Base-by-base conservation (phyloP, 2,113 vertebrate species). In the Gasterosteus aculeatus region DNA sequence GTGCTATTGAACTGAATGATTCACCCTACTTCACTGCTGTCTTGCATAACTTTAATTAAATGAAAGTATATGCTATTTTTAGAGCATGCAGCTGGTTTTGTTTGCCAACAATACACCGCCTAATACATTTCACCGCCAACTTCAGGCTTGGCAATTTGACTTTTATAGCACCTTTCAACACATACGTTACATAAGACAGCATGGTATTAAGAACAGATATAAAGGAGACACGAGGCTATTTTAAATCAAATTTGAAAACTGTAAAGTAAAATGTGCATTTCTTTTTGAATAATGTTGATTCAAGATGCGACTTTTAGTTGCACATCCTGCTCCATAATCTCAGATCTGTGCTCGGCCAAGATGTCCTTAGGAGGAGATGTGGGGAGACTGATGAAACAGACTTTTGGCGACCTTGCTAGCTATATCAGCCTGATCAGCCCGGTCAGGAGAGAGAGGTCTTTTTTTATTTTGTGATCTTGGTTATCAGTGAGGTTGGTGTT, bases 1-100 rank as follows among this genome's bases (percentile, higher is more conserved):
- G 33, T 59, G 38, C 35, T 57, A 42, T 69, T 14, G 22, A 31
- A 53, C 67, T 75, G 57, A 42, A 38, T 77, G 67, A 79, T 67
- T 66, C 66, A 72, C 41, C 44, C n/a, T 29, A 54, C 75, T 60
- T 57, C 61, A 68, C 53, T 59, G 53, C 3, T 4, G 16, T 4
- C 10, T 56, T 66, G 54, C 22, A 61, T 15, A 51, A 71, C 53
- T 65, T 46, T 41, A n/a, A 19, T 66, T 39, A 47, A 33, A 19
- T 66, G 15, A 41, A 22, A 60, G 66, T 64, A 3, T 6, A 58
- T 8, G 4, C 33, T n/a, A 42, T 46, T 58, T 64, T 69, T 51
- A 19, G 58, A 46, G 51, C 60, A 49, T 33, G 35, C 59, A 78
- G 44, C 39, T n/a, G 26, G 10, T 60, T 72, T 57, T 64, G 19